A percentile compares a stretch with the other conserved stretches of the same genome.
Evolutionary conservation across 1,140 invertebrate genomes (phyloP).

Genomic region (Homarus americanus): DNA sequence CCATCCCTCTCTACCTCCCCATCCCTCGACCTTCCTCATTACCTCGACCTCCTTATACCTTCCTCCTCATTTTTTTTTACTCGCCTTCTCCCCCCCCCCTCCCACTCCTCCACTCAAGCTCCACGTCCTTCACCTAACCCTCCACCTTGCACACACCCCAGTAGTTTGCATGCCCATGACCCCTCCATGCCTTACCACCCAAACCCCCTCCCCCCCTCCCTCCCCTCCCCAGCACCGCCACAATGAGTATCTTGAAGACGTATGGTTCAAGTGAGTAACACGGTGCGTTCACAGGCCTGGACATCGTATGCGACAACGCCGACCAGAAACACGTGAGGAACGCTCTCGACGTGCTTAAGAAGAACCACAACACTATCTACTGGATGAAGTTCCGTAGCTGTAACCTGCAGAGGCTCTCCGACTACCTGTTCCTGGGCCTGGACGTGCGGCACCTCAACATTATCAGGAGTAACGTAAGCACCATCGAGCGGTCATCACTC

Average conservation of each 20-base stretch:
- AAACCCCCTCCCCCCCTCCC: not conserved
- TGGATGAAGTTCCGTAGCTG: slow-evolving; percentile 75
- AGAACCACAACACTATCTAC: slow-evolving; percentile 65
- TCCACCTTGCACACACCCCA: not conserved
- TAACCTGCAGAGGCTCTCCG: slow-evolving; percentile 66
- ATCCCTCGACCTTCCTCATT: not conserved
- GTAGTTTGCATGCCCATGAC: too few relatives aligned
- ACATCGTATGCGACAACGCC: slow-evolving; percentile 69
- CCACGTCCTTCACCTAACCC: not conserved
- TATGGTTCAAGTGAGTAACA: slow-evolving; percentile 25
- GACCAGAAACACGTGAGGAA: slow-evolving; percentile 70
- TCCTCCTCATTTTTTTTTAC: not conserved
- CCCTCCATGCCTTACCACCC: too few relatives aligned
- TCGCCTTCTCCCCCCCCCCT: not conserved
- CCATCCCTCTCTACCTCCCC: not conserved
- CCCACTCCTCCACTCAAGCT: not conserved
- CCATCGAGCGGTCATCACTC: slow-evolving; percentile 69
- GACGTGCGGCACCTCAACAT: slow-evolving; percentile 70
- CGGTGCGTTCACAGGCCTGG: slow-evolving; percentile 54
- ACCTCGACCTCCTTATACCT: not conserved
- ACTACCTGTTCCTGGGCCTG: slow-evolving; percentile 74
- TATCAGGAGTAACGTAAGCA: slow-evolving; percentile 73
- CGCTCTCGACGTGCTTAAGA: slow-evolving; percentile 69
- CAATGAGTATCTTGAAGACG: not conserved
- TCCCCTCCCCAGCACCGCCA: not conserved